Base-by-base conservation (phyloP, 2,888 invertebrate genomes). In the Sinelater perroti region DNA sequence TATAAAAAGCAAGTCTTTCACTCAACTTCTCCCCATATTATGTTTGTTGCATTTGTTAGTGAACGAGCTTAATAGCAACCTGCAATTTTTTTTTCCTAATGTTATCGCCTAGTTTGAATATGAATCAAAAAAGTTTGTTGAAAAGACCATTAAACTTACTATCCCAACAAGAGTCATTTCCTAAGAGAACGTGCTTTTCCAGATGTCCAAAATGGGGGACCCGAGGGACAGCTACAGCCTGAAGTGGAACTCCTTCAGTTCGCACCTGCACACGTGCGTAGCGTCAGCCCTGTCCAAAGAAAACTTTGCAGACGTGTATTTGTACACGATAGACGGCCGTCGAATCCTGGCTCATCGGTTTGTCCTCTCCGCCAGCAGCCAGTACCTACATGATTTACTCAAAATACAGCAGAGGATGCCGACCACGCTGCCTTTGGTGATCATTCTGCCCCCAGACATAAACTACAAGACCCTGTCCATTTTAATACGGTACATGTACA, bases 191-290 rank as follows among this genome's bases (percentile, higher is more conserved):
- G n/a, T n/a, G n/a, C n/a, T 21, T 38, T 54, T 45, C 7, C 31
- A 47, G 38, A 35, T 28, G 14, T 6, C 7, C 61, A 78, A 71
- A 68, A 83, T 83, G 82, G 81, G 82, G 21, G 77, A 79, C 61
- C 75, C 80, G 30, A 80, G 82, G 70, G 93, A 93, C 78, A 93
- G 91, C 70, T 93, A 92, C 78, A 92, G 93, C 78, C 82, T 93
- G 49, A 93, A 93, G 82, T 93, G 93, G 93, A 90, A 92, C 78
- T 91, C 91, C 65, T 92, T 91, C 81, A 86, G 88, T 70, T 85
- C 88, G 20, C 90, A 92, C 79, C 81, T 93, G 69, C 91, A 92
- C 78, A 87, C 89, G 46, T 91, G 91, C 61, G 89, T 93, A 45
- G 89, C 92, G 56, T 87, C 89, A 11, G 72, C 77, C 1, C 62